Conservation (phyloP, 2,797 vertebrate genomes). For the Rachycentron canadum region DNA sequence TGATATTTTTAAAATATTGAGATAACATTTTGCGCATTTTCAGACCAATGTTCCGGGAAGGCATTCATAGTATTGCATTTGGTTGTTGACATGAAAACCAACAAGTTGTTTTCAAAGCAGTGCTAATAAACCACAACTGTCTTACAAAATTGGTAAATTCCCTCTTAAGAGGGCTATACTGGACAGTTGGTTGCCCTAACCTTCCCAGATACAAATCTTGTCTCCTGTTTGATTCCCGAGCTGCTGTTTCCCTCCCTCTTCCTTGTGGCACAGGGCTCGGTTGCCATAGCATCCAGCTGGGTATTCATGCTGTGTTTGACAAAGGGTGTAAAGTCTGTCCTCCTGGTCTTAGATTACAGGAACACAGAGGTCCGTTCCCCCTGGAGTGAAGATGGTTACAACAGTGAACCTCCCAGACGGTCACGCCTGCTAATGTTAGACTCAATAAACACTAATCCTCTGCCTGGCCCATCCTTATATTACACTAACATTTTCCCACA, state of each 20-base stretch:
- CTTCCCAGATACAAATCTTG: constrained; percentile 18
- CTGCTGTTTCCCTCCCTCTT: constrained; percentile 33
- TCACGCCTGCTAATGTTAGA: constrained; percentile 77
- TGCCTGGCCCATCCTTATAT: not conserved
- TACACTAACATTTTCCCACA: constrained; percentile 41
- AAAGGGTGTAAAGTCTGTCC: constrained; percentile 82
- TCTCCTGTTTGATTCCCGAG: constrained; percentile 37
- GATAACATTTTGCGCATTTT: no score
- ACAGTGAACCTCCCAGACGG: constrained; percentile 53
- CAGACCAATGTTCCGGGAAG: no score
- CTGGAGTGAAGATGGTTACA: constrained; percentile 71
- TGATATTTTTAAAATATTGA: no score
- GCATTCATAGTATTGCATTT: no score
- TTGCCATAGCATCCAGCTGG: constrained; percentile 79
- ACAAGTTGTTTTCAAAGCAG: not conserved
- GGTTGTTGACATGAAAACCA: no score
- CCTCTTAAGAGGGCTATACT: constrained; percentile 16
- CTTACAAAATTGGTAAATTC: not conserved
- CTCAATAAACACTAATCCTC: constrained; percentile 69
- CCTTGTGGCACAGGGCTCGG: constrained; percentile 58
- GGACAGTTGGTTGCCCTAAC: constrained; percentile 9
- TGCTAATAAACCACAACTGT: not conserved
- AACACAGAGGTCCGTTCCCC: constrained; percentile 75
- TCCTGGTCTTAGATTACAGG: constrained; percentile 82
- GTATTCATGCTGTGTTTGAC: constrained; percentile 82